phyloP scores from a whole-genome alignment of 2,888 invertebrate species.

The Drosophila hamatofila region DNA sequence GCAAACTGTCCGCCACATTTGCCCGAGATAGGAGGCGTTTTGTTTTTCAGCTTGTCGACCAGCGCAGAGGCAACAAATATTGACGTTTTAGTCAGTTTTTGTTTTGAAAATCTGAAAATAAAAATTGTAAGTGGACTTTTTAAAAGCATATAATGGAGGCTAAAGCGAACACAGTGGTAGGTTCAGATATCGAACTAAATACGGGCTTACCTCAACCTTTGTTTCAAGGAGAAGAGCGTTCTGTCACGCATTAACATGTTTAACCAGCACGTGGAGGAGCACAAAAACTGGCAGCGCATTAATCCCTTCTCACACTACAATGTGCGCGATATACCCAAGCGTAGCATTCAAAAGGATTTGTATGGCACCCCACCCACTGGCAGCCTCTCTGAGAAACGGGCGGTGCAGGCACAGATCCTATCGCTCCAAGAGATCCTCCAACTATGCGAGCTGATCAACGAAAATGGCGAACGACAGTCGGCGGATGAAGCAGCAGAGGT shows the following conservation, averaged over 20 bases:
- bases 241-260: conserved; percentile 65
- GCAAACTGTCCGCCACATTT: conserved; percentile 20
- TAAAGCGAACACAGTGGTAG: conserved; percentile 22
- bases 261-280: conserved; percentile 58
- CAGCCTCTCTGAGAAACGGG: conserved; percentile 63
- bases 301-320: conserved; percentile 64
- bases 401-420: conserved; percentile 47
- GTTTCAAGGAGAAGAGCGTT: conserved; percentile 41
- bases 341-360: conserved; percentile 38
- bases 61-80: background rate
- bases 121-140: conserved; percentile 5
- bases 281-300: conserved; percentile 62
- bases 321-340: conserved; percentile 62
- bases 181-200: background rate
- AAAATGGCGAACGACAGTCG: conserved; percentile 9
- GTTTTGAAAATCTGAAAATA: background rate
- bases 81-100: background rate
- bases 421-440: conserved; percentile 64
- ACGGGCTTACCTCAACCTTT: too few species aligned
- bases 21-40: conserved; percentile 36
- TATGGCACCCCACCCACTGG: conserved; percentile 64
- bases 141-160: conserved; percentile 31
- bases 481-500: background rate
- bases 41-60: background rate
- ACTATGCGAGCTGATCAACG: conserved; percentile 55